Percentiles rank a stretch among this genome's conserved stretches.
Evolutionary conservation across 92 coral and sea anemone species (phyloP).

Genomic region (Virgularia gustaviana): DNA sequence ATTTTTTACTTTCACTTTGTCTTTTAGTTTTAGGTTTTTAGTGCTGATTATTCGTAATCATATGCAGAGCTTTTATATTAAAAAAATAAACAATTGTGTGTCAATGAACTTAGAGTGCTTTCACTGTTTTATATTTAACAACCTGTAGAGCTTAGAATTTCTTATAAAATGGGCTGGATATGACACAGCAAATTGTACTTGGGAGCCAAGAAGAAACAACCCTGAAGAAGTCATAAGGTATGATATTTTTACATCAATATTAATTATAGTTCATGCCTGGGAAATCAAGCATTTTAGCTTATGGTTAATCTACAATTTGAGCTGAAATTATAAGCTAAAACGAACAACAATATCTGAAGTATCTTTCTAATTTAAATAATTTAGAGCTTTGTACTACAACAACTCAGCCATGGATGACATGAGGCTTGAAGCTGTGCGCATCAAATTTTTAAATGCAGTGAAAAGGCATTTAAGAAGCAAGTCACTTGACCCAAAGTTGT

Average conservation of each 20-base stretch:
- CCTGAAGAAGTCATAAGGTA: background rate
- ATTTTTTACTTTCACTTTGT: too few species aligned
- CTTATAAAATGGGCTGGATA: conserved; percentile 9
- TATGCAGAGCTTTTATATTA: background rate
- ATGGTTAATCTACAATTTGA: background rate
- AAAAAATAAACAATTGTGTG: background rate
- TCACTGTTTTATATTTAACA: background rate
- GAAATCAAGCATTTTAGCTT: background rate
- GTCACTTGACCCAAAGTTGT: conserved; percentile 3
- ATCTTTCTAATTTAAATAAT: background rate
- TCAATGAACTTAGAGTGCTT: background rate
- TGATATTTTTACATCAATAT: background rate
- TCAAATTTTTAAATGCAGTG: conserved; percentile 3
- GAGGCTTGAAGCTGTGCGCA: background rate
- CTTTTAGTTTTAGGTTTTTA: background rate
- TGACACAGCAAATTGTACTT: conserved; percentile 4
- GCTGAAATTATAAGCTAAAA: background rate
- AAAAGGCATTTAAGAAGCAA: conserved; percentile 2
- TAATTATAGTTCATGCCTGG: background rate
- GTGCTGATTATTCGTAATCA: background rate
- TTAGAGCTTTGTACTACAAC: conserved; percentile 13
- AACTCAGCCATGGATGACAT: background rate
- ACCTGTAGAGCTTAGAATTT: background rate
- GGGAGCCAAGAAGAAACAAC: conserved; percentile 3
- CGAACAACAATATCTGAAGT: background rate